Conservation (phyloP, 2,113 vertebrate species). For the Peromyscus californicus region DNA sequence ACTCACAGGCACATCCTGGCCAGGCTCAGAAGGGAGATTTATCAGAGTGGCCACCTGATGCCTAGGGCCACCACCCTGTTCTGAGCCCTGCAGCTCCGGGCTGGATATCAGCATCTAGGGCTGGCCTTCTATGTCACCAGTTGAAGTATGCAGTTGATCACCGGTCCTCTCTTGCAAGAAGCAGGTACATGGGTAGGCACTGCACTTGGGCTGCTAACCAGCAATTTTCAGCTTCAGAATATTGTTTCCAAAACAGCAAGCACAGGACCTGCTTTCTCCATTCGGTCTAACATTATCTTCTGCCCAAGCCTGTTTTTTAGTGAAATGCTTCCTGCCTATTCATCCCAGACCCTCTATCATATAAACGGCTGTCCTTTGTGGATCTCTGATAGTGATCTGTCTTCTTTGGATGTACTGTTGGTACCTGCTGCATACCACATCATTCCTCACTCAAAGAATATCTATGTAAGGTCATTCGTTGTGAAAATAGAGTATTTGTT, state of each 20-base stretch:
- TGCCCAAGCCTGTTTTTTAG: neutral
- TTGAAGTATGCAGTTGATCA: neutral
- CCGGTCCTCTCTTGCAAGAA: too few species aligned
- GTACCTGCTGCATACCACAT: neutral
- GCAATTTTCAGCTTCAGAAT: neutral
- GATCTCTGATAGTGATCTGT: neutral
- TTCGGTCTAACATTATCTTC: neutral
- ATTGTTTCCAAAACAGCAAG: neutral
- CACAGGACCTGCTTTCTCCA: neutral
- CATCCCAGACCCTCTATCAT: neutral
- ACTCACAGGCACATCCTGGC: neutral
- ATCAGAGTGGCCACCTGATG: neutral
- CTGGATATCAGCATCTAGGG: neutral
- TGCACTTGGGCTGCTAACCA: neutral
- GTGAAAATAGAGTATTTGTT: too few species aligned
- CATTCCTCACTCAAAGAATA: neutral
- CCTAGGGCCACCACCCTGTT: neutral
- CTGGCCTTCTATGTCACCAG: neutral
- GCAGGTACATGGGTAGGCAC: neutral
- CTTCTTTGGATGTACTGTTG: neutral
- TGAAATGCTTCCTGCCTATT: neutral
- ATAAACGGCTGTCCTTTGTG: neutral
- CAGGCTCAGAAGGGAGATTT: neutral
- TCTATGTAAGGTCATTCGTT: too few species aligned
- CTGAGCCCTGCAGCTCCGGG: neutral